Base-by-base conservation (phyloP, 2,888 invertebrate genomes). In the Cheilosia vernalis region DNA sequence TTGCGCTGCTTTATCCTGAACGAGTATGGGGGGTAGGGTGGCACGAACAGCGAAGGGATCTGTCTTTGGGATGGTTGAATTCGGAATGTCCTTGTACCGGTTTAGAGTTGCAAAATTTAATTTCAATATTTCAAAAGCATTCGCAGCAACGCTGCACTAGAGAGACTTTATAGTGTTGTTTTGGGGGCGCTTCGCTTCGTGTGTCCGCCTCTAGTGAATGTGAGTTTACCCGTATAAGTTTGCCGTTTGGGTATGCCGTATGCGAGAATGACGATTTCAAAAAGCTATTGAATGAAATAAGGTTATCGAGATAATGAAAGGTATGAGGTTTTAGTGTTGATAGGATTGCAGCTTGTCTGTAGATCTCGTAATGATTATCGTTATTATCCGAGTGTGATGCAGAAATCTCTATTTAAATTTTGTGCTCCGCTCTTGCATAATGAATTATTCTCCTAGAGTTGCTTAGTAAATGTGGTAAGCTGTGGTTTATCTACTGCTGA, bases 101-200 rank as follows among this genome's bases (percentile, higher is more conserved):
- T 49, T 27, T 15, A 10, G n/a, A 67, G 61, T 44, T 84, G 79
- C 44, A 84, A 84, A 84, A 79, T 84, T 79, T 73, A 74, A 74
- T 84, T 84, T 79, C 63, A 79, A 84, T 74, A 79, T 64, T 84
- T 74, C 63, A 79, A 69, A 79, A 69, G 53, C 67, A 58, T 69
- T 63, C 56, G 42, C 44, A 40, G 44, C 9, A 9, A n/a, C 30
- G 42, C 17, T 63, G 72, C 78, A 67, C 24, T 44, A 30, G 37
- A 56, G 17, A 63, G 61, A 63, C 51, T 73, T 66, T 55, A 37
- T 37, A 55, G 21, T 63, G 40, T 13, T 51, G 37, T 58, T 67
- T 49, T 51, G 5, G n/a, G 33, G 10, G 13, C 13, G 49, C 40
- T 1, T 56, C n/a, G 44, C 6, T 6, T 2, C 6, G 17, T 15